Evolutionary conservation across 2,888 invertebrate genomes (phyloP), one percentile per base, ranked within the genome.

Genomic region (Gymnosoma rotundatum): DNA sequence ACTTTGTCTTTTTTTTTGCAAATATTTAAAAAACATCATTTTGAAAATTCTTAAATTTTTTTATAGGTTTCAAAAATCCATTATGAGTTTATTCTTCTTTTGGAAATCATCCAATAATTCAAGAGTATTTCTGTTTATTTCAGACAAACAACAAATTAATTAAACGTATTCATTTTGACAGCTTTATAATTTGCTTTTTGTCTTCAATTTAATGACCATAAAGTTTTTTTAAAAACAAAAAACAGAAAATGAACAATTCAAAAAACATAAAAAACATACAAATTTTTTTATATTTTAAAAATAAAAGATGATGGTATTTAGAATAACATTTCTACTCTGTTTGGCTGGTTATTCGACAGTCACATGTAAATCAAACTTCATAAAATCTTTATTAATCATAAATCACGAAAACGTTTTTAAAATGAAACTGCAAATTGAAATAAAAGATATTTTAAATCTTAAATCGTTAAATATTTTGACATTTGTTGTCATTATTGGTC

Each of bases 401-500:
- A 84, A 84, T 84, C 78, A 80, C 64, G n/a, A 42, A 74, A 45
- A 50, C 42, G 48, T 58, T 25, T 72, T 52, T 21, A 36, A 66
- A 61, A 32, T 10, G 36, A 38, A 67, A 50, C 38, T 52, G 42
- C 18, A 64, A 72, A 50, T 12, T 69, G 25, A 78, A 67, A 80
- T 78, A 50, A 72, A 76, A 60, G 66, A 36, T 21, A 25, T 25
- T 4, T 36, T 54, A 52, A 63, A 76, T 75, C 56, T 72, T 84
- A 52, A 69, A 78, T 73, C 80, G 80, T 84, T 81, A 81, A 84
- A 84, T 84, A 84, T 84, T 84, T 84, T 84, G 84, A 84, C 84
- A 81, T 81, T 78, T 81, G 36, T 84, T 84, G 84, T 84, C 84
- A 84, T 84, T 84, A 84, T 84, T 84, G 84, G 81, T 74, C 84